Evolutionary conservation across 1,140 invertebrate genomes (phyloP).

Genomic region (Alviniconcha marisindica): DNA sequence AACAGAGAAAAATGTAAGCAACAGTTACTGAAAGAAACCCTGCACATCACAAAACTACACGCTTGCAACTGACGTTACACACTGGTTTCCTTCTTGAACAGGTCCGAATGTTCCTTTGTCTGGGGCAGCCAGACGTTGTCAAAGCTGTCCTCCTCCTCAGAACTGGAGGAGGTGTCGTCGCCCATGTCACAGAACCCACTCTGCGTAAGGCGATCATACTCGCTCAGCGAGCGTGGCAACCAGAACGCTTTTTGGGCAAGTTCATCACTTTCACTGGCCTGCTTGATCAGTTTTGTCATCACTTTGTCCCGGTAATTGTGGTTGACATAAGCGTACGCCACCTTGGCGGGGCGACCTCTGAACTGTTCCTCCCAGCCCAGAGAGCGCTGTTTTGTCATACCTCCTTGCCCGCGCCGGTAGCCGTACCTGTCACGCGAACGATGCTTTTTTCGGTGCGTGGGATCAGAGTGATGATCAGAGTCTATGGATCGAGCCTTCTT

Average conservation of each 20-base stretch:
- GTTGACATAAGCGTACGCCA: constrained; percentile 72
- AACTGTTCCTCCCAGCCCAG: constrained; percentile 70
- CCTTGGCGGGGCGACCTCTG: constrained; percentile 56
- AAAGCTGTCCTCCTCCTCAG: constrained; percentile 58
- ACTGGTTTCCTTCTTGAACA: constrained; percentile 72
- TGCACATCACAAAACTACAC: neutral
- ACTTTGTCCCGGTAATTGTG: constrained; percentile 69
- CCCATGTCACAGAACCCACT: constrained; percentile 56
- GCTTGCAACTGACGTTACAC: constrained; percentile 46
- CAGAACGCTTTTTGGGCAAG: constrained; percentile 61
- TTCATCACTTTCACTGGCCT: constrained; percentile 58
- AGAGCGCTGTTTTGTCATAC: constrained; percentile 62
- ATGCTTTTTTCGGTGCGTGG: constrained; percentile 60
- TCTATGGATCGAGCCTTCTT: constrained; percentile 58
- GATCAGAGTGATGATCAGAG: constrained; percentile 72
- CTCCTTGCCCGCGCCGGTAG: constrained; percentile 52
- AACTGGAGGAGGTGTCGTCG: constrained; percentile 59
- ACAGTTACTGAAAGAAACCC: neutral
- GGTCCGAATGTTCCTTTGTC: constrained; percentile 55
- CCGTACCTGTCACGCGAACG: constrained; percentile 56
- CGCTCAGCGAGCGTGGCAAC: constrained; percentile 65
- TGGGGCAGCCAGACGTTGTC: constrained; percentile 71
- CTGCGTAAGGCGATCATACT: constrained; percentile 63
- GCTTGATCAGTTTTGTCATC: constrained; percentile 65
- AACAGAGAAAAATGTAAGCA: neutral